These are phyloP conservation scores for Labrus mixtus DNA, from an alignment of 2,113 vertebrate species.

Conservation along the genomic window DNA sequence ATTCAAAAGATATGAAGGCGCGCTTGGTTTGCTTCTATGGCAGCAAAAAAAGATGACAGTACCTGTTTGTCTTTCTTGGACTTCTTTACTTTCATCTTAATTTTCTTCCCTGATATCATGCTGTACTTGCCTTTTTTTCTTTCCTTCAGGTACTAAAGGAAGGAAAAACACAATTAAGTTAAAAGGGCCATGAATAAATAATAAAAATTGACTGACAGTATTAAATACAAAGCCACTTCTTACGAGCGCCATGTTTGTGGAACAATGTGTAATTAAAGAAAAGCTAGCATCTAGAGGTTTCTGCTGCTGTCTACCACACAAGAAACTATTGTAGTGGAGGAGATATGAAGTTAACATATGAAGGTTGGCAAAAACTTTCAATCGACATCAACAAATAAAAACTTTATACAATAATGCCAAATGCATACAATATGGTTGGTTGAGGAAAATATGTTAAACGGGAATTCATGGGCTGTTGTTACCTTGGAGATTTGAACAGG, in stretches of 20 bases:
- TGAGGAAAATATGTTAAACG: too few species aligned
- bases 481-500: slow-evolving; percentile 94
- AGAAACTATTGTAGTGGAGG: too few species aligned
- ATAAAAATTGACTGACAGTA: background rate
- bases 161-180: slow-evolving; percentile 11
- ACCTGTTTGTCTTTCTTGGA: slow-evolving; percentile 94
- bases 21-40: background rate
- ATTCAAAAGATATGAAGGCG: background rate
- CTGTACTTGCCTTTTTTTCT: slow-evolving; percentile 92
- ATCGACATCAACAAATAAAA: too few species aligned
- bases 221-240: too few species aligned
- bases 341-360: too few species aligned
- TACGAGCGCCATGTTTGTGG: too few species aligned
- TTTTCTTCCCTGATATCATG: slow-evolving; percentile 95
- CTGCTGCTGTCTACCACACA: too few species aligned
- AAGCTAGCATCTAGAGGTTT: too few species aligned
- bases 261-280: too few species aligned
- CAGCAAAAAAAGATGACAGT: slow-evolving; percentile 9
- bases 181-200: background rate
- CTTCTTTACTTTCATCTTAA: slow-evolving; percentile 95
- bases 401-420: too few species aligned
- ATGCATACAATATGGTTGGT: too few species aligned
- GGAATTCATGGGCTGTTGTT: slow-evolving; percentile 1
- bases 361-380: too few species aligned
- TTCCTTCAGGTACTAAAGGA: slow-evolving; percentile 89